A percentile compares a stretch with the other conserved stretches of the same genome.
Evolutionary conservation across 2,888 invertebrate species (phyloP).

Genomic region (Pyrocoelia pectoralis): DNA sequence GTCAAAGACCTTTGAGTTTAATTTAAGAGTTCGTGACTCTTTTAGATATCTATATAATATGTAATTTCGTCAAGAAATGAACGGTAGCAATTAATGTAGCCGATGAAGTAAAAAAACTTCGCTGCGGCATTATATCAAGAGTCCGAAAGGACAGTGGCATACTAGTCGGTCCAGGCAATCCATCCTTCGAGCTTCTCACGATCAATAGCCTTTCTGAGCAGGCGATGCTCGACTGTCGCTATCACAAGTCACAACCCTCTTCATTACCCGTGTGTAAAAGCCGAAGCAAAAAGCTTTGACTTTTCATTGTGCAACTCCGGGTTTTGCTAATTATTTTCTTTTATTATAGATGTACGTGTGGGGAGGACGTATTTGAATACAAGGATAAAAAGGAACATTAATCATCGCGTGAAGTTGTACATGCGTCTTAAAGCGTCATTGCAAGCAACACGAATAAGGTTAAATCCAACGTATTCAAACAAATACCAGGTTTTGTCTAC

Average conservation of each 20-base stretch:
- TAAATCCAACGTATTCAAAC: background rate
- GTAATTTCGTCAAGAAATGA: too few relatives aligned
- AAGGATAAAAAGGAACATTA: background rate
- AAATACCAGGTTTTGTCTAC: constrained; percentile 4
- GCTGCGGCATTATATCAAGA: constrained; percentile 21
- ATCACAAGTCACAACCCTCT: constrained; percentile 44
- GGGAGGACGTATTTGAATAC: too few relatives aligned
- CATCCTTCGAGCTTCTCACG: constrained; percentile 28
- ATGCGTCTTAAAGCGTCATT: background rate
- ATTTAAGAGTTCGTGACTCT: background rate
- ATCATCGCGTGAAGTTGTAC: background rate
- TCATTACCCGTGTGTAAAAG: constrained; percentile 42
- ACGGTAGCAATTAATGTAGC: background rate
- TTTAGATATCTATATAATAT: too few relatives aligned
- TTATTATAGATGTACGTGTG: constrained; percentile 8
- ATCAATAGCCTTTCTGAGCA: constrained; percentile 36
- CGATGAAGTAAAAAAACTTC: constrained; percentile 16
- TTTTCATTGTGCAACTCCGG: constrained; percentile 19
- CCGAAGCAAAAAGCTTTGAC: constrained; percentile 36
- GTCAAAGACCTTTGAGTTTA: background rate
- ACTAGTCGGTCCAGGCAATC: constrained; percentile 33
- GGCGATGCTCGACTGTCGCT: constrained; percentile 45
- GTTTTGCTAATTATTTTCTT: constrained; percentile 25
- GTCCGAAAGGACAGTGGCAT: constrained; percentile 33
- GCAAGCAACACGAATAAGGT: background rate